These are phyloP conservation scores for Lissocephala sabroskyi DNA, from an alignment of 2,888 invertebrate genomes.

Conservation along the genomic window DNA sequence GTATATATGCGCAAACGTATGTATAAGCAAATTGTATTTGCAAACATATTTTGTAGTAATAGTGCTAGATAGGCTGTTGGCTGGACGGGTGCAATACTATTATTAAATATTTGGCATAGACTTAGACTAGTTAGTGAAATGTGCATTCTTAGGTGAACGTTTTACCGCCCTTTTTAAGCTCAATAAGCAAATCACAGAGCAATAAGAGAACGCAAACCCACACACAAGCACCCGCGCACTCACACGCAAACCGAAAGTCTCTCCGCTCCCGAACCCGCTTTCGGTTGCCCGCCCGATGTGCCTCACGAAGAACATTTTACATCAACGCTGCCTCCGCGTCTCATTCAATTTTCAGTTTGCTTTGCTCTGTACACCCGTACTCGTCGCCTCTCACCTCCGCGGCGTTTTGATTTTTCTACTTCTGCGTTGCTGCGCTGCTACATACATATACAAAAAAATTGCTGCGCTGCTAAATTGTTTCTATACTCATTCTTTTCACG, in stretches of 20 bases:
- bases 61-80: no score
- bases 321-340: slow-evolving; percentile 56
- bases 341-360: slow-evolving; percentile 66
- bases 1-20: background rate
- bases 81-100: no score
- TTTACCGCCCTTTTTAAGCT: slow-evolving; percentile 59
- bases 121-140: no score
- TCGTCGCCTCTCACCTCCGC: slow-evolving; percentile 69
- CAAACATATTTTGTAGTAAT: background rate
- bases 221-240: slow-evolving; percentile 25
- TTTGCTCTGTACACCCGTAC: slow-evolving; percentile 57
- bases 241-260: slow-evolving; percentile 10
- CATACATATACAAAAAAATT: slow-evolving; percentile 3
- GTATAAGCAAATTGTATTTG: background rate
- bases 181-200: slow-evolving; percentile 33
- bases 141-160: slow-evolving; percentile 25
- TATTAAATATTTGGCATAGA: slow-evolving; percentile 17
- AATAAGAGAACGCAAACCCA: slow-evolving; percentile 49
- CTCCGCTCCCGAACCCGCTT: slow-evolving; percentile 11
- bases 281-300: slow-evolving; percentile 43
- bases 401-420: slow-evolving; percentile 62
- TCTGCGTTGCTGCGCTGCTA: slow-evolving; percentile 41
- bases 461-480: slow-evolving; percentile 40
- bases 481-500: slow-evolving; percentile 45
- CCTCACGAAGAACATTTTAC: slow-evolving; percentile 52